Base-by-base conservation (phyloP, 2,113 vertebrate genomes). In the Elgaria multicarinata region DNA sequence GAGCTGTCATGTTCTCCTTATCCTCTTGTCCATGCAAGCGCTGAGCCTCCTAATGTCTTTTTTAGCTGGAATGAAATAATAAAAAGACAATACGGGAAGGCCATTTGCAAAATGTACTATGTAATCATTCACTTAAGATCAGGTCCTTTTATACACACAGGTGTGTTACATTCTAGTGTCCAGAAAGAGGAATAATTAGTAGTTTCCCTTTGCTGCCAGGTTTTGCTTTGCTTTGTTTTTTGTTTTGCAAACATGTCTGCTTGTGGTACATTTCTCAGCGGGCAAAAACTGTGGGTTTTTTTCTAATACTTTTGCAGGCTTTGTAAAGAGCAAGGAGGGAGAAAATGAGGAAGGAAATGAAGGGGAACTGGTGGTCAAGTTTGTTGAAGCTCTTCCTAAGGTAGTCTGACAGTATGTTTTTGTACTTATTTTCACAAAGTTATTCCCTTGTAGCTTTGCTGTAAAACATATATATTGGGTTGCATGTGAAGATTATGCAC, bases 311-410 rank as follows among this genome's bases (percentile, higher is more conserved):
- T 46, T 89, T 83, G 78, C 95, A 99, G 99, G 98, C 95, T 98
- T 98, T 67, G 98, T 98, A 18, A 99, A 99, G 97, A 99, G 98
- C 85, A 95, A 97, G 83, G 99, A 99, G 90, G 98, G 98, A 91
- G 98, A 99, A 85, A 99, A 99, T 81, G 97, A 97, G 87, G 98
- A 99, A 76, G 95, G 97, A 64, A 95, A 91, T 0, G 97, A 98
- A 64, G 98, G 98, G 7, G 98, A 97, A 76, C 97, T 99, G 88
- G 98, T 98, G 94, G 99, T 99, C 78, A 97, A 97, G 93, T 99
- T 99, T 1, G 5, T 42, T 0, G 97, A 98, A 83, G 96, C 96
- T 42, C 98, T 98, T 90, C 98, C 98, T 13, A 97, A 99, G 99
- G 99, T 99, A 98, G 97, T 55, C 55, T 33, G 18, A 18, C 9